Base-by-base conservation (phyloP, 2,113 vertebrate genomes). In the Todiramphus saurophagus region DNA sequence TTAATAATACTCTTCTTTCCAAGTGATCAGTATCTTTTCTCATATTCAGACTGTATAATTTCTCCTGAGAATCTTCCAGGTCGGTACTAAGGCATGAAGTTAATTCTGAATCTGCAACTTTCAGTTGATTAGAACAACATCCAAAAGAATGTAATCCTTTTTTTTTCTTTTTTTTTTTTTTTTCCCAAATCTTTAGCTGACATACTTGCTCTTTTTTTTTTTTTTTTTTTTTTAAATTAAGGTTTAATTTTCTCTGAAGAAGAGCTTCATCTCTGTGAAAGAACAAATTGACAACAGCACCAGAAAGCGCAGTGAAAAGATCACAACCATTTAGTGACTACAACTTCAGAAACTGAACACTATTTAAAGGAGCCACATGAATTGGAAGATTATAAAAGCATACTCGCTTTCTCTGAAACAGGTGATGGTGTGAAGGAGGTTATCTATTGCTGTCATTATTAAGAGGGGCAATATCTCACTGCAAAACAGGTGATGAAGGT, bases 401-500 rank as follows among this genome's bases (percentile, higher is more conserved):
- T 55, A 46, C 14, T 56, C 0, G 0, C 48, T 75, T 73, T 59
- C 64, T 75, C 58, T 46, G 63, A 74, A 94, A 58, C 53, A 58
- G 62, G 81, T 87, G 81, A 91, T 10, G 50, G 74, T 55, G 62
- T 48, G 78, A 89, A 87, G 70, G 48, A 63, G 82, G 67, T 96
- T 87, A 79, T 82, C 53, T 91, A 53, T 62, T 33, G 67, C 77
- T 66, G 70, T 82, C 70, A 51, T 76, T 76, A 91, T 50, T 35
- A 64, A 55, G 78, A 86, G 67, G 41, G 74, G 83, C 50, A 94
- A 37, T 91, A 76, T 89, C 74, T 79, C 91, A 63, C 87, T 85
- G 89, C 94, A 89, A 93, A 96, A 51, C 75, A 94, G 83, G 74
- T 89, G 94, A 88, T 83, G 94, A 95, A 96, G 77, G 90, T 25